Evolutionary conservation across 2,888 invertebrate species (phyloP).

Genomic region (Metellina segmentata): DNA sequence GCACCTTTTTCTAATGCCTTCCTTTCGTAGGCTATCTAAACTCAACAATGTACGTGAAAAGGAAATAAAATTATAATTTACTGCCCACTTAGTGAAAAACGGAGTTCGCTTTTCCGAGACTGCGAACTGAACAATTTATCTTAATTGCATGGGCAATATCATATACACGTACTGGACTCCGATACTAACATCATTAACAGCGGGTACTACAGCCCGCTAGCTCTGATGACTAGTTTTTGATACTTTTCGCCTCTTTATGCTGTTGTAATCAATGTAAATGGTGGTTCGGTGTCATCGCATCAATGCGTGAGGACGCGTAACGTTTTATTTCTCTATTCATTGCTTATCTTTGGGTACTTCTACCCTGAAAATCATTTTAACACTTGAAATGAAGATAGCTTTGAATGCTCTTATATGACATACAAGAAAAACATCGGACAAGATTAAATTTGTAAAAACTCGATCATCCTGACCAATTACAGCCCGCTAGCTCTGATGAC

Average conservation of each 20-base stretch:
- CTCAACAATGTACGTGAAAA: slow-evolving; percentile 24
- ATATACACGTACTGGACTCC: slow-evolving; percentile 32
- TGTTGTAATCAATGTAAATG: slow-evolving; percentile 51
- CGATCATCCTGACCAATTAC: no score
- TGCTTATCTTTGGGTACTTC: background rate
- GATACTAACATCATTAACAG: slow-evolving; percentile 47
- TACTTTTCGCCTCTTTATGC: slow-evolving; percentile 7
- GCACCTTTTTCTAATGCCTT: background rate
- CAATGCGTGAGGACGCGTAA: background rate
- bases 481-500: slow-evolving; percentile 40
- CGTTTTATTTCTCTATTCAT: background rate
- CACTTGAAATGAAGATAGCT: background rate
- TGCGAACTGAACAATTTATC: slow-evolving; percentile 38
- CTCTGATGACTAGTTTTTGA: slow-evolving; percentile 24
- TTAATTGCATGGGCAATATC: slow-evolving; percentile 37
- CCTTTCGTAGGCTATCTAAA: slow-evolving; percentile 3
- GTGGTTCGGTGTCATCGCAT: slow-evolving; percentile 3
- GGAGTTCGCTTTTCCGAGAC: slow-evolving; percentile 17
- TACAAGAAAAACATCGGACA: no score
- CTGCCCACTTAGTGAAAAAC: slow-evolving; percentile 22
- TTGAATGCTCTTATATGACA: background rate
- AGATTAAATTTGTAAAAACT: no score
- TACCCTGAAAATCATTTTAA: background rate
- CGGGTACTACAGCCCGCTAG: slow-evolving; percentile 25
- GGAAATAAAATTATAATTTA: slow-evolving; percentile 32